These are phyloP conservation scores for Siniperca chuatsi DNA, from an alignment of 2,113 vertebrate genomes.

Conservation along the genomic window DNA sequence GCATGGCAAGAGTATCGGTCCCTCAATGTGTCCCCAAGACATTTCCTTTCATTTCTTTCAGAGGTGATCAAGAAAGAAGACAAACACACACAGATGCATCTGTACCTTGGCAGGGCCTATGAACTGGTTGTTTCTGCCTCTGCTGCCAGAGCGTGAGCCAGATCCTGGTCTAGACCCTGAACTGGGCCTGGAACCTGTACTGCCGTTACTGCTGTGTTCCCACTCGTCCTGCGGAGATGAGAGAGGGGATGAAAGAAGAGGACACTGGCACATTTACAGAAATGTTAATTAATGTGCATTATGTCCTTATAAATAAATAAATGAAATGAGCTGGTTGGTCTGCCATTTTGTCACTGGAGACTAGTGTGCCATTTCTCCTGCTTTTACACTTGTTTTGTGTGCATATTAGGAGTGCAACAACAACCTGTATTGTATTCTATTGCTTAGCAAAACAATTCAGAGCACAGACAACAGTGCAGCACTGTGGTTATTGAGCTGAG, in stretches of 20 bases:
- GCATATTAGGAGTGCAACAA: background rate
- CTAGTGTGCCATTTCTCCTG: background rate
- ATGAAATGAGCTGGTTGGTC: background rate
- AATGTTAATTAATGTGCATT: background rate
- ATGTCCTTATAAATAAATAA: background rate
- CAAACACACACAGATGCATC: background rate
- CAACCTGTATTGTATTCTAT: background rate
- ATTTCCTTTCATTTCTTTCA: background rate
- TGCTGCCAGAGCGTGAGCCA: conserved; percentile 86
- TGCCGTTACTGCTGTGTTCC: conserved; percentile 90
- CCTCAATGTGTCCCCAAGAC: background rate
- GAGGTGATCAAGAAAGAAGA: background rate
- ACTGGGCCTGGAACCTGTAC: conserved; percentile 84
- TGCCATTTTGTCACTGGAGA: background rate
- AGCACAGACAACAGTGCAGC: background rate
- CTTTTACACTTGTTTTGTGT: background rate
- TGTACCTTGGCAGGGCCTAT: conserved; percentile 84
- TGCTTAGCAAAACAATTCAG: background rate
- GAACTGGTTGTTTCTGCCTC: conserved; percentile 86
- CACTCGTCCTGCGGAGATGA: conserved; percentile 84
- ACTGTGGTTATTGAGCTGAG: background rate
- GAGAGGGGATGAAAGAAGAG: no score
- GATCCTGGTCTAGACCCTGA: conserved; percentile 86
- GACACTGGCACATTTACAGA: background rate
- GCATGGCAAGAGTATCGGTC: background rate